phyloP scores from a whole-genome alignment of 2,888 invertebrate genomes.

The Rhabditoides inermis region DNA sequence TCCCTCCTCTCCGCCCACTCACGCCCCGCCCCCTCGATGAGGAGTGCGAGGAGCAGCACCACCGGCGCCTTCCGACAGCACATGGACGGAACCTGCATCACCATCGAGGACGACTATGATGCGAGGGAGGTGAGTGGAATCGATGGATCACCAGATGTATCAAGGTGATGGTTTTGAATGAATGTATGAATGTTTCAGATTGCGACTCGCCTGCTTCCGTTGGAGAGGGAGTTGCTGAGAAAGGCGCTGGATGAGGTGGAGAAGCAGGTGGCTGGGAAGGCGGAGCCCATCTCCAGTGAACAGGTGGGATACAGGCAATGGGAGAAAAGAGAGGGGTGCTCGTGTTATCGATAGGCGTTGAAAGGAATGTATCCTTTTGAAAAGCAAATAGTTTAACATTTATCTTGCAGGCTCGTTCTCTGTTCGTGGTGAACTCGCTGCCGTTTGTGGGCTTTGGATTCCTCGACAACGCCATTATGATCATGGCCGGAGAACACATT shows the following conservation, averaged over 20 bases:
- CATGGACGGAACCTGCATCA: background rate
- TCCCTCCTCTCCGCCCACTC: background rate
- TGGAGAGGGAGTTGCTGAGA: constrained; percentile 21
- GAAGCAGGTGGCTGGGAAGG: background rate
- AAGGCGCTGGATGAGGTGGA: constrained; percentile 14
- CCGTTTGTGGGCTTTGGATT: constrained; percentile 97
- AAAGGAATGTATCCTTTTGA: background rate
- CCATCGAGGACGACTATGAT: background rate
- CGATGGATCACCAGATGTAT: background rate
- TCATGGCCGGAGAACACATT: constrained; percentile 91
- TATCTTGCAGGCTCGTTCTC: constrained; percentile 14
- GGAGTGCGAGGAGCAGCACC: constrained; percentile 11
- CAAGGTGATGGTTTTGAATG: constrained; percentile 1
- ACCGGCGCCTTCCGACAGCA: constrained; percentile 24
- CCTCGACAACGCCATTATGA: constrained; percentile 96
- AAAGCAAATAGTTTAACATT: background rate
- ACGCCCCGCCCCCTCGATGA: background rate
- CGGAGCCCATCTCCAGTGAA: too few species aligned
- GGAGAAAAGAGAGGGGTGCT: too few species aligned
- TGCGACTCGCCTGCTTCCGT: constrained; percentile 12
- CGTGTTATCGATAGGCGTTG: too few species aligned
- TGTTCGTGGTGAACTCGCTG: constrained; percentile 77
- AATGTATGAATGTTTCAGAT: constrained; percentile 5
- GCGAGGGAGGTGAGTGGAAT: background rate
- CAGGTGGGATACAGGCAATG: too few species aligned